Evolutionary conservation across 2,113 vertebrate genomes (phyloP), one percentile per base, ranked within the genome.

Genomic region (Chelonoidis abingdonii): DNA sequence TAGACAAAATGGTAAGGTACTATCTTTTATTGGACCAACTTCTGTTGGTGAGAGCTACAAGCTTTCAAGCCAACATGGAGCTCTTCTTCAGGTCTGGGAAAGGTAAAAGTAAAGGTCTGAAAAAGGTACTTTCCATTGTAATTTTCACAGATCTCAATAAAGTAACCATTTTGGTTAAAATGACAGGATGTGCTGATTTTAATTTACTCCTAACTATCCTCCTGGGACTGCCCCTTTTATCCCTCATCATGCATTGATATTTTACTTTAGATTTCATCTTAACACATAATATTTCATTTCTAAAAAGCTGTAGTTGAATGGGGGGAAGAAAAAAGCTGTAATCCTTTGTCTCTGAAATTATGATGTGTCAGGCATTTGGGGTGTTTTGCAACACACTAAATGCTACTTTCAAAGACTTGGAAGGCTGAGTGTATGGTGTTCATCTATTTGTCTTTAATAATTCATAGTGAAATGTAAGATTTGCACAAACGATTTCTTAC

Each of bases 201-300:
- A 92, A 96, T 93, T 93, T 96, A 81, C 47, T 93, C 75, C 3
- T 78, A 95, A 92, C 31, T 94, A 62, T 52, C 53, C 78, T 88
- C 86, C 54, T 0, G 3, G 13, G 72, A 47, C 16, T 78, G 1
- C 81, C 87, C 80, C 62, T 44, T 91, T 94, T 78, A 85, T 79
- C 11, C 12, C n/a, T 80, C 27, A 11, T 87, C 24, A 14, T 83
- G 44, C 12, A 83, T 1, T 92, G 83, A 54, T 29, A 89, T 94
- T 90, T 87, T 72, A 72, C 27, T 92, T 2, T 19, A 80, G 86
- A 92, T 35, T 31, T 49, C 27, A 89, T 49, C 75, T 94, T 90
- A 89, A 87, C 9, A 78, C 10, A 7, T 0, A 0, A 44, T 80
- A 3, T 24, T 94, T 96, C 22, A 44, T 19, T 83, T 89, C 80